Evolutionary conservation across 1,140 invertebrate genomes (phyloP).

Genomic region (Bombus difficillimus): DNA sequence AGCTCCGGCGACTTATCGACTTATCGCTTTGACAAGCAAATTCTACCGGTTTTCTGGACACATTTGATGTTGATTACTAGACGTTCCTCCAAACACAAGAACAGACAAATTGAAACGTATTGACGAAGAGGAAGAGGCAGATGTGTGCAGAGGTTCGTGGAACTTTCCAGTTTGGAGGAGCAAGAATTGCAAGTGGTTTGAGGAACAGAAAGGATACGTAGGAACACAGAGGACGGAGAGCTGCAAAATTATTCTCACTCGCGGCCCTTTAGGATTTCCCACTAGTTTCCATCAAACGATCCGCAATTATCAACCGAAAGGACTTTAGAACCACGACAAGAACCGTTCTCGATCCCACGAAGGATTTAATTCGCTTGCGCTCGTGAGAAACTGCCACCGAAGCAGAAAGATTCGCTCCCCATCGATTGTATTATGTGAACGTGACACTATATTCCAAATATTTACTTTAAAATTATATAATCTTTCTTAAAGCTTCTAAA

Average conservation of each 20-base stretch:
- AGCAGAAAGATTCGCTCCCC: background rate
- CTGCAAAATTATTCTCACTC: slow-evolving; percentile 44
- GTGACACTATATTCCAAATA: background rate
- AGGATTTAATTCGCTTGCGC: slow-evolving; percentile 17
- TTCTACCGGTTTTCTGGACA: slow-evolving; percentile 8
- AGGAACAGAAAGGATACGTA: slow-evolving; percentile 9
- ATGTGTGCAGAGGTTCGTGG: background rate
- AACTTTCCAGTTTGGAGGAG: background rate
- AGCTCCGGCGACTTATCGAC: too few relatives aligned
- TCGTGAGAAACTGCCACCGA: background rate
- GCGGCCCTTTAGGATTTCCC: slow-evolving; percentile 20
- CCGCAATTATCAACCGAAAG: slow-evolving; percentile 44
- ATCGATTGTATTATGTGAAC: background rate
- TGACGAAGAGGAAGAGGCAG: background rate
- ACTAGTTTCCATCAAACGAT: background rate
- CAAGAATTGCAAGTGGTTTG: slow-evolving; percentile 30
- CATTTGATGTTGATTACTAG: background rate
- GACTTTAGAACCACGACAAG: background rate
- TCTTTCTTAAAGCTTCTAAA: background rate
- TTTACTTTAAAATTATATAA: background rate
- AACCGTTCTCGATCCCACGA: slow-evolving; percentile 28
- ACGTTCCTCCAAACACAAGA: background rate
- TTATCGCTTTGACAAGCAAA: background rate
- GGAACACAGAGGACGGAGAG: background rate
- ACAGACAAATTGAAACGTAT: background rate